A percentile compares a stretch with the other conserved stretches of the same genome.
Conservation (phyloP, 1,140 invertebrate genomes). For the Drosophila equinoxialis region DNA sequence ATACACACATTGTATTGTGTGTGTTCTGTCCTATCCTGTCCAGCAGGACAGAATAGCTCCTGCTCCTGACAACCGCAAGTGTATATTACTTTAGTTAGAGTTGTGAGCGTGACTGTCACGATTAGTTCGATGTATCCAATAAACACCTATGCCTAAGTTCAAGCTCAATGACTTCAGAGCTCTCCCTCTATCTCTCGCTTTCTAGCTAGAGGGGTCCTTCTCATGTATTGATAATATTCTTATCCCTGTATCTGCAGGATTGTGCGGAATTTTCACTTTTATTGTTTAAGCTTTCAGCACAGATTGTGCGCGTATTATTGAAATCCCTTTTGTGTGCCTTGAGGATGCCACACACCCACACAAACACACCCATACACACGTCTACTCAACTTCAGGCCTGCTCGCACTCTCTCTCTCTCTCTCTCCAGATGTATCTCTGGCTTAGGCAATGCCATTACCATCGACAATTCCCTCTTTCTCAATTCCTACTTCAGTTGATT, state of each 20-base stretch:
- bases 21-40: neutral
- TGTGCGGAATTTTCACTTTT: slow-evolving; percentile 72
- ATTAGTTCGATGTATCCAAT: neutral
- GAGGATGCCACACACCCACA: slow-evolving; percentile 35
- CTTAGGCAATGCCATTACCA: slow-evolving; percentile 50
- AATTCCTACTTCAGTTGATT: slow-evolving; percentile 43
- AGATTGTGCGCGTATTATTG: slow-evolving; percentile 76
- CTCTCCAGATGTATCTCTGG: slow-evolving; percentile 5
- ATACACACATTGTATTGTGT: slow-evolving; percentile 54
- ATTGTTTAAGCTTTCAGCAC: slow-evolving; percentile 79
- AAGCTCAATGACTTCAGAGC: neutral
- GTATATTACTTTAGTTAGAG: slow-evolving; percentile 25
- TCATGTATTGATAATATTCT: slow-evolving; percentile 55
- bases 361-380: slow-evolving; percentile 13
- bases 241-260: slow-evolving; percentile 48
- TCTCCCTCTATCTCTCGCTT: neutral
- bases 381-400: neutral
- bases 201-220: neutral
- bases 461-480: slow-evolving; percentile 12
- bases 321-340: slow-evolving; percentile 71
- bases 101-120: slow-evolving; percentile 1
- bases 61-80: slow-evolving; percentile 46
- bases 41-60: no score
- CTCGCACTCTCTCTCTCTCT: neutral
- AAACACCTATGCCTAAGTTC: neutral